Base-by-base conservation (phyloP, 1,140 invertebrate species). In the Procambarus clarkii region DNA sequence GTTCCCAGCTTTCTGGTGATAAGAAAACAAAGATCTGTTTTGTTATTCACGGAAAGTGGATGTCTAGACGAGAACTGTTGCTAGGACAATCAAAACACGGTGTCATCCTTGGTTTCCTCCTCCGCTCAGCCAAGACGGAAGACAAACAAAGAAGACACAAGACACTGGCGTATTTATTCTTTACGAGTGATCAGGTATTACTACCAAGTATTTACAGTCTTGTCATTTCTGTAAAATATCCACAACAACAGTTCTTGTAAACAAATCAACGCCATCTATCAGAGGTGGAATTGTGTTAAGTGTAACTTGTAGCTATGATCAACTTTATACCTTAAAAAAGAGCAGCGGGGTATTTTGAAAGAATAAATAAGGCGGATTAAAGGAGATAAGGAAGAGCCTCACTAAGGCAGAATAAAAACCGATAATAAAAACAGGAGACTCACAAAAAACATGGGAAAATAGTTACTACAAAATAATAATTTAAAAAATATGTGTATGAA, bases 31-130 rank as follows among this genome's bases (percentile, higher is more conserved):
- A 15, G 15, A 5, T 44, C 7, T 48, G 45, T 69, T 85, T 85
- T 85, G 24, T 85, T 34, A 74, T 48, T 85, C 69, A 85, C 64
- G 21, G 83, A 85, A 85, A 85, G 83, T 85, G 60, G 18, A n/a
- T 71, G 46, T 48, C 21, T 58, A 4, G n/a, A 18, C 48, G 48
- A 58, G 24, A 58, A 81, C 21, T 24, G 48, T 58, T 81, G 24
- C n/a, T 8, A 0, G 2, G 69, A 74, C 7, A 7, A 74, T 34
- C 64, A 69, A 18, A n/a, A 69, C 13, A 69, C 21, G 11, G 13
- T 64, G 64, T 69, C 15, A 18, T 5, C 13, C 15, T 69, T 18
- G 13, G 13, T 69, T 0, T 69, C 21, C 64, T 18, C 50, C 34
- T 69, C 4, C 64, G 64, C 4, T n/a, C 21, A 18, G 2, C 18